Percentiles rank a stretch among this genome's conserved stretches.
phyloP scores from a whole-genome alignment of 2,888 invertebrate genomes.

The Venustoraphidia nigricollis region DNA sequence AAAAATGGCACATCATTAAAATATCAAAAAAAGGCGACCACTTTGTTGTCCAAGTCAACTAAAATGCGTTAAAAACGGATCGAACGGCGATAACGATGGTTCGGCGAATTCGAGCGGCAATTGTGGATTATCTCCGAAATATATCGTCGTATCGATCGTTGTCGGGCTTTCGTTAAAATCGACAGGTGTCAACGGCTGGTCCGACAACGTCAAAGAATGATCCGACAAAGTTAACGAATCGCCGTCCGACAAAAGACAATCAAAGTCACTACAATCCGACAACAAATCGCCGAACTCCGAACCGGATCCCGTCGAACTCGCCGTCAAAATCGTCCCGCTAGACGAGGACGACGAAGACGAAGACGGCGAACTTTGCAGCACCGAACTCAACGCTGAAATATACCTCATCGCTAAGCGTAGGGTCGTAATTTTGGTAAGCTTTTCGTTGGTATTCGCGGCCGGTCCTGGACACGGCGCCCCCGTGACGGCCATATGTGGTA shows the following conservation, averaged over 20 bases:
- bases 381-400: constrained; percentile 33
- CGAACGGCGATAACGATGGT: constrained; percentile 22
- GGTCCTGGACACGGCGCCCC: constrained; percentile 11
- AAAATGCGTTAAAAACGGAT: constrained; percentile 22
- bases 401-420: constrained; percentile 50
- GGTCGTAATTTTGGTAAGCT: constrained; percentile 51
- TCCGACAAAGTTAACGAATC: constrained; percentile 21
- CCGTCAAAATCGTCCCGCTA: constrained; percentile 1
- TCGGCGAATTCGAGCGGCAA: constrained; percentile 21
- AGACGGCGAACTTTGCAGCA: constrained; percentile 16
- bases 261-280: constrained; percentile 22
- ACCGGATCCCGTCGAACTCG: constrained; percentile 3
- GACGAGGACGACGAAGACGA: constrained; percentile 4
- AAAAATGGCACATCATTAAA: too few relatives aligned
- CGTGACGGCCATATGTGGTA: constrained; percentile 27
- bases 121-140: constrained; percentile 24
- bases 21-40: too few relatives aligned
- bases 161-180: constrained; percentile 18
- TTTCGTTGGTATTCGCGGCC: constrained; percentile 29
- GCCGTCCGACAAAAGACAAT: constrained; percentile 19
- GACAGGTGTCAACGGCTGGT: constrained; percentile 25
- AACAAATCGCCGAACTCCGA: constrained; percentile 16
- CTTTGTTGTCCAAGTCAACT: constrained; percentile 12
- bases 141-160: background rate
- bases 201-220: constrained; percentile 11